Evolutionary conservation across 2,797 vertebrate species (phyloP).

Genomic region (Rhynchonycteris naso): DNA sequence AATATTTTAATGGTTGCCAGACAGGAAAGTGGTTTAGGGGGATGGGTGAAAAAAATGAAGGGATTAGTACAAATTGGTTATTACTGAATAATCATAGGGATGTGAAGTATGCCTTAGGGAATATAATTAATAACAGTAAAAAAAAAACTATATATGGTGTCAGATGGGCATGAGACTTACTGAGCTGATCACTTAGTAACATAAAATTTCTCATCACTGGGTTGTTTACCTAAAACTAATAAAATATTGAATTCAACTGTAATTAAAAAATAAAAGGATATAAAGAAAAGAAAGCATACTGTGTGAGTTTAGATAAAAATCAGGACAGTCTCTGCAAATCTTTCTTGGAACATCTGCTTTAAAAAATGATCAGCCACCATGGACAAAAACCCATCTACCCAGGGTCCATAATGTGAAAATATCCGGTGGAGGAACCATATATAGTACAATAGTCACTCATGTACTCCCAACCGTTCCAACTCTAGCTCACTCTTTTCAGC

Average conservation of each 20-base stretch:
- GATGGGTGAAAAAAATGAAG: background rate
- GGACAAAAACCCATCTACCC: background rate
- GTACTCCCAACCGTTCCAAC: background rate
- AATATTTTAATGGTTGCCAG: background rate
- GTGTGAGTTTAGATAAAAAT: background rate
- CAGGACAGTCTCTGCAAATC: background rate
- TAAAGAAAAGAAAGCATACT: background rate
- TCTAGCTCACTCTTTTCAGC: background rate
- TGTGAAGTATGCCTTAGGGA: background rate
- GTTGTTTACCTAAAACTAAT: background rate
- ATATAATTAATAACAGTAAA: background rate
- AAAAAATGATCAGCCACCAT: background rate
- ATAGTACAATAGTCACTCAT: background rate
- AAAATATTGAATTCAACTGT: background rate
- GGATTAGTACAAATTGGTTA: background rate
- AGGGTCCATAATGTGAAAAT: background rate
- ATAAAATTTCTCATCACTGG: background rate
- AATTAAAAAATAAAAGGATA: background rate
- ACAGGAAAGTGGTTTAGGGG: background rate
- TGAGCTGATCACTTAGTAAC: background rate
- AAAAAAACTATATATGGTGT: background rate
- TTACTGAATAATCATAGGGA: background rate
- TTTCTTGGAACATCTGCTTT: background rate
- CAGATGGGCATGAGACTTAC: background rate
- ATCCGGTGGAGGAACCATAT: background rate